Evolutionary conservation across 2,113 vertebrate genomes (phyloP).

Genomic region (Centropristis striata): DNA sequence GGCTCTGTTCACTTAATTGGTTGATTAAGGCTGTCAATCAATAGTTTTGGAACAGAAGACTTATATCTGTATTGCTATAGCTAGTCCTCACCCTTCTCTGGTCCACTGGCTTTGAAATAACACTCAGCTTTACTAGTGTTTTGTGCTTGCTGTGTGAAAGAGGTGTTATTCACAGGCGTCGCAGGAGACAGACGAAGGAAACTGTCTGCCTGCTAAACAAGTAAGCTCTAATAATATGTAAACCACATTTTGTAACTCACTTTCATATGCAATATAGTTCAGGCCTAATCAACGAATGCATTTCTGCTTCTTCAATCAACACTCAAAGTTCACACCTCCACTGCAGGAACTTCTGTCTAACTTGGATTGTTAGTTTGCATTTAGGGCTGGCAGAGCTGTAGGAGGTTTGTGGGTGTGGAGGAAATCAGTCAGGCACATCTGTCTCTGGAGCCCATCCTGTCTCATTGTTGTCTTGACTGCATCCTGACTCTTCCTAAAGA

Average conservation of each 20-base stretch:
- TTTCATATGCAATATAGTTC: neutral
- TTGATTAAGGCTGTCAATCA: neutral
- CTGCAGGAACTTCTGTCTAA: neutral
- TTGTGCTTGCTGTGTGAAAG: conserved; percentile 13
- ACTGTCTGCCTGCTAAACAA: neutral
- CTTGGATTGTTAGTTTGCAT: neutral
- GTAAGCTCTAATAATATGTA: neutral
- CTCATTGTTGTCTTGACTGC: neutral
- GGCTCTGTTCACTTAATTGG: conserved; percentile 8
- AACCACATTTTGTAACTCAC: neutral
- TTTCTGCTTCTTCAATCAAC: neutral
- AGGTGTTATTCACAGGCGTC: conserved; percentile 23
- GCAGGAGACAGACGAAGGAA: neutral
- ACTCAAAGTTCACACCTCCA: neutral
- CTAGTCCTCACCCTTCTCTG: neutral
- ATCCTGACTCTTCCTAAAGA: neutral
- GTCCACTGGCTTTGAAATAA: neutral
- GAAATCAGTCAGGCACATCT: neutral
- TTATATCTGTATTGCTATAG: neutral
- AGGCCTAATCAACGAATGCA: neutral
- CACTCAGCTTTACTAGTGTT: neutral
- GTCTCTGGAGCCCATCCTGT: neutral
- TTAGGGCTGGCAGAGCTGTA: neutral
- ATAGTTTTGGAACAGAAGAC: neutral
- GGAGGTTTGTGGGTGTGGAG: neutral